Base-by-base conservation (phyloP, 2,797 vertebrate genomes). In the Xenops minutus region DNA sequence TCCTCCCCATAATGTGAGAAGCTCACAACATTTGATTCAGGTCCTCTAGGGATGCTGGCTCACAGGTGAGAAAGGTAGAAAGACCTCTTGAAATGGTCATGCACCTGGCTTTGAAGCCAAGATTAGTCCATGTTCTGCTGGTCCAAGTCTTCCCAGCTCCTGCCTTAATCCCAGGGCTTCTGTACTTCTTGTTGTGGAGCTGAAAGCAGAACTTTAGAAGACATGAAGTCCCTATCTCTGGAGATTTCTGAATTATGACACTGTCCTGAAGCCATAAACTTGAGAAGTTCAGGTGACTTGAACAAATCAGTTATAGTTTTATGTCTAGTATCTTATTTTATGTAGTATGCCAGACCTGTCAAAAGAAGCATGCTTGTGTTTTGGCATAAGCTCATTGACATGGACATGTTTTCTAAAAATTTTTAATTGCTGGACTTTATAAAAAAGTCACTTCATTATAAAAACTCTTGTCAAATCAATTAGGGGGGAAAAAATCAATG, bases 261-360 rank as follows among this genome's bases (percentile, higher is more conserved):
- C 7, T 52, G 14, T 43, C 16, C 23, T 32, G 37, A 56, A 52
- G 13, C 27, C 41, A 51, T 71, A 32, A 75, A 72, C 12, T 67
- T 43, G 15, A 52, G 58, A 14, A 2, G 2, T 9, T 13, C 32
- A 11, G 1, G 2, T 48, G 37, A 89, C 44, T 16, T 81, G 43
- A 58, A 67, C 52, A 69, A 63, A 24, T 48, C 37, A 26, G 27
- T 43, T 43, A 34, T 7, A 48, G 18, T 51, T 79, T 83, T 46
- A 29, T 34, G 32, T 46, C 56, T 48, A 17, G 23, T 21, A 29
- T 55, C 29, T 49, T 30, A 41, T 62, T 83, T 89, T 71, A 37
- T 1, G 0, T 52, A 48, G 34, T 7, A 27, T 37, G 34, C 41
- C 37, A 52, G 43, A 67, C 9, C 7, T 3, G 1, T 56, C 10